phyloP scores from a whole-genome alignment of 2,888 invertebrate species.

The Drosophila longiperda region DNA sequence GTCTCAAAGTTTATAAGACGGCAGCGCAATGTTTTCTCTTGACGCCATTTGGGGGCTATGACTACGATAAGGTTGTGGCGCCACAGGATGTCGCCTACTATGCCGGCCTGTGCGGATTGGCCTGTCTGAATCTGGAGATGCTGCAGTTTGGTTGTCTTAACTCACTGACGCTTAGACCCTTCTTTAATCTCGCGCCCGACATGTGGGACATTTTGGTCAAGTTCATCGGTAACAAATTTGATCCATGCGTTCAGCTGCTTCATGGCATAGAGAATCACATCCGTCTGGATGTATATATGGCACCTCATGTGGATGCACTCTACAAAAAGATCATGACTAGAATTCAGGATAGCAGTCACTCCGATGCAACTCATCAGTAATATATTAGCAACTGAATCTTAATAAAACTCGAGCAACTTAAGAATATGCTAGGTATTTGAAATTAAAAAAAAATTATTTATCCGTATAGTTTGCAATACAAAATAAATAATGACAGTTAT shows the following conservation, averaged over 20 bases:
- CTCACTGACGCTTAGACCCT: slow-evolving; percentile 53
- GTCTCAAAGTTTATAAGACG: slow-evolving; percentile 61
- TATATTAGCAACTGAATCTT: not conserved
- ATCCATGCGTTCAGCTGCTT: slow-evolving; percentile 34
- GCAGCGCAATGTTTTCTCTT: slow-evolving; percentile 61
- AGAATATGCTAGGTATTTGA: not conserved
- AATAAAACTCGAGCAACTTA: not conserved
- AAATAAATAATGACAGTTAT: not conserved
- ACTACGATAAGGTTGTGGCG: slow-evolving; percentile 62
- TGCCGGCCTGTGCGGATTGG: slow-evolving; percentile 58
- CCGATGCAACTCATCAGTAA: not conserved
- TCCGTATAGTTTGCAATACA: not conserved
- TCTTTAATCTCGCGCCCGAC: slow-evolving; percentile 46
- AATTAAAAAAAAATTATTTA: not conserved
- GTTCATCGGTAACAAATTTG: slow-evolving; percentile 39
- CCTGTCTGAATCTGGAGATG: slow-evolving; percentile 53
- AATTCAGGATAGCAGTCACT: slow-evolving; percentile 14
- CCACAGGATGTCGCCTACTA: slow-evolving; percentile 61
- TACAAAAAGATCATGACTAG: slow-evolving; percentile 47
- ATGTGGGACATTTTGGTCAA: slow-evolving; percentile 38
- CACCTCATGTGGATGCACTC: slow-evolving; percentile 55
- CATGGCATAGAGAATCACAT: slow-evolving; percentile 46
- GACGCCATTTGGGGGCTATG: slow-evolving; percentile 49
- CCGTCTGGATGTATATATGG: slow-evolving; percentile 62
- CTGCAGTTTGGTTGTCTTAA: slow-evolving; percentile 34